These are phyloP conservation scores for Pantherophis vulpinus DNA, from an alignment of 2,797 vertebrate genomes.

Conservation along the genomic window DNA sequence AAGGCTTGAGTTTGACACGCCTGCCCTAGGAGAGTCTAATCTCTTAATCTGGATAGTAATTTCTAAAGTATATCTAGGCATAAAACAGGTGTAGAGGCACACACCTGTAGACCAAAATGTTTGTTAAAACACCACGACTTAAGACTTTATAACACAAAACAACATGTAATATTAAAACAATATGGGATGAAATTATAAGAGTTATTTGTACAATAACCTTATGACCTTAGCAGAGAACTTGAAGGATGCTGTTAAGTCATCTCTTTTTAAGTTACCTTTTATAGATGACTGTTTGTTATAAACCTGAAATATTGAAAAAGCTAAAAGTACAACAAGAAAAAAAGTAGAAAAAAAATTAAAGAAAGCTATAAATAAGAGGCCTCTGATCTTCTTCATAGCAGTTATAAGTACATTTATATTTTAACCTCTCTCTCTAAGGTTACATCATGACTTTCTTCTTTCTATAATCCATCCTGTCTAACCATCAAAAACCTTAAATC, in stretches of 20 bases:
- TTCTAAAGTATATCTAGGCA: neutral
- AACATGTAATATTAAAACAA: conserved; percentile 53
- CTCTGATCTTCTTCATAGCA: neutral
- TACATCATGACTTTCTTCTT: neutral
- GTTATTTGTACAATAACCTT: conserved; percentile 67
- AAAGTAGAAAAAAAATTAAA: neutral
- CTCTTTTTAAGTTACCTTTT: conserved; percentile 30
- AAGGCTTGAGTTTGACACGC: neutral
- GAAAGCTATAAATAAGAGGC: neutral
- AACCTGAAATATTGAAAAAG: neutral
- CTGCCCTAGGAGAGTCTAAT: neutral
- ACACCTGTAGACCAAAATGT: conserved; percentile 48
- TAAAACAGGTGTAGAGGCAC: neutral
- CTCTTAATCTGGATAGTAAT: neutral
- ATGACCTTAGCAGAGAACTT: conserved; percentile 72
- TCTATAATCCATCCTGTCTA: neutral
- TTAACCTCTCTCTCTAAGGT: neutral
- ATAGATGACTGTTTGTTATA: conserved; percentile 56
- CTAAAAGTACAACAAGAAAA: neutral
- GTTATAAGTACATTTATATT: neutral
- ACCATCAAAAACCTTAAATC: neutral
- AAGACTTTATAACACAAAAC: conserved; percentile 53
- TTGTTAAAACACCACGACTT: conserved; percentile 65
- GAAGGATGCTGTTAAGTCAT: conserved; percentile 63
- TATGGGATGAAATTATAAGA: conserved; percentile 56